Evolutionary conservation across 1,140 invertebrate species (phyloP), one percentile per base, ranked within the genome.

Genomic region (Drosophila trapezifrons): DNA sequence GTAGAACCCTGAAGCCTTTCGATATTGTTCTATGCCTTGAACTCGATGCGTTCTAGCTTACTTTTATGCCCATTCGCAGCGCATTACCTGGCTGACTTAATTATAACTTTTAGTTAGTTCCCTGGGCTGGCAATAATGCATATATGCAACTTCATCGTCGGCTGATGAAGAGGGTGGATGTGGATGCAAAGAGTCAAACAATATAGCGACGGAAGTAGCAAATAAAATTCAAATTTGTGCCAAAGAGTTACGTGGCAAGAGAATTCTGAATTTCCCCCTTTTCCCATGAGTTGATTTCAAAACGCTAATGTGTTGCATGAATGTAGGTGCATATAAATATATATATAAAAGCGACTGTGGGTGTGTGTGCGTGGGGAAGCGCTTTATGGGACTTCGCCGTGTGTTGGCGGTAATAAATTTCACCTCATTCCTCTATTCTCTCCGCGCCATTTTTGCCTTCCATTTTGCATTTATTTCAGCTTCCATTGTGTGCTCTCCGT

Each of bases 141-240:
- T 69, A 62, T 59, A 78, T 78, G 75, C 66, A 86, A 70, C 71
- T 76, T 82, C 71, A 79, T 73, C 55, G 62, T 64, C 22, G 47
- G 32, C 17, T n/a, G 15, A 20, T n/a, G 20, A 20, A 22, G 18
- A 2, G 10, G 32, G 45, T 66, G 35, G 37, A 9, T 20, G 20
- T 13, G 25, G 18, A 52, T 64, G 60, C 43, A 40, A 65, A 40
- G 49, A 73, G 63, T 74, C 72, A 83, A 89, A 87, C 84, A 89
- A 80, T 87, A 89, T 55, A 74, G 72, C 56, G 62, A 84, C 84
- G 84, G 84, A 87, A 83, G 84, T 87, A 78, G 84, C 84, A 87
- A 87, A 87, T 87, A 87, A 87, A 87, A 87, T 87, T 87, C 84
- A 87, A 87, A 87, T 87, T 87, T 87, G 84, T 75, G 80, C 80